Conservation (phyloP, 2,113 vertebrate genomes). For the Capreolus pygargus region DNA sequence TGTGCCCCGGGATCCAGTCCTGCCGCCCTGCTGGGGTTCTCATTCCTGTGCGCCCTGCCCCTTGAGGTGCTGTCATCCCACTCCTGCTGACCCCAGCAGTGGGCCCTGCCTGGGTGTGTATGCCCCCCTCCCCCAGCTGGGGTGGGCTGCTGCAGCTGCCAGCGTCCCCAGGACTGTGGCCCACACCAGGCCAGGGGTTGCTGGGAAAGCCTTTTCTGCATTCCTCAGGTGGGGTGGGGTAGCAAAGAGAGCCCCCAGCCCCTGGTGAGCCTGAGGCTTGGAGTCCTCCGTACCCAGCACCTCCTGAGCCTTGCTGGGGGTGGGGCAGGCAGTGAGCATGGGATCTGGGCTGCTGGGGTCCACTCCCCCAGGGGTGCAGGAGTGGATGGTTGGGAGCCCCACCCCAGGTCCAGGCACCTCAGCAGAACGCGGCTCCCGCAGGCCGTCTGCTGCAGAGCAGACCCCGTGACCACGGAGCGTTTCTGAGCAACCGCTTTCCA, state of each 20-base stretch:
- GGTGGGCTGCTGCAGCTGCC: neutral
- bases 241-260: neutral
- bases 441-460: neutral
- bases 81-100: neutral
- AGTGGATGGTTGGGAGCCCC: neutral
- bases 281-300: neutral
- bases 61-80: neutral
- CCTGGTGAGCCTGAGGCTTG: fast-evolving
- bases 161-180: neutral
- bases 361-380: neutral
- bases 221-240: neutral
- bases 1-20: fast-evolving
- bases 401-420: neutral
- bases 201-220: neutral
- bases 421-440: fast-evolving
- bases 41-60: neutral
- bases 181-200: fast-evolving
- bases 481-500: neutral
- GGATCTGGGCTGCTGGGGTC: neutral
- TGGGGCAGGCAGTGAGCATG: neutral
- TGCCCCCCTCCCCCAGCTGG: fast-evolving
- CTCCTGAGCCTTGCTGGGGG: neutral
- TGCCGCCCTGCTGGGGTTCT: neutral
- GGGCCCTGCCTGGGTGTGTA: fast-evolving
- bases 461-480: neutral